Evolutionary conservation across 2,888 invertebrate genomes (phyloP), one percentile per base, ranked within the genome.

Genomic region (Linnaemya tessellans): DNA sequence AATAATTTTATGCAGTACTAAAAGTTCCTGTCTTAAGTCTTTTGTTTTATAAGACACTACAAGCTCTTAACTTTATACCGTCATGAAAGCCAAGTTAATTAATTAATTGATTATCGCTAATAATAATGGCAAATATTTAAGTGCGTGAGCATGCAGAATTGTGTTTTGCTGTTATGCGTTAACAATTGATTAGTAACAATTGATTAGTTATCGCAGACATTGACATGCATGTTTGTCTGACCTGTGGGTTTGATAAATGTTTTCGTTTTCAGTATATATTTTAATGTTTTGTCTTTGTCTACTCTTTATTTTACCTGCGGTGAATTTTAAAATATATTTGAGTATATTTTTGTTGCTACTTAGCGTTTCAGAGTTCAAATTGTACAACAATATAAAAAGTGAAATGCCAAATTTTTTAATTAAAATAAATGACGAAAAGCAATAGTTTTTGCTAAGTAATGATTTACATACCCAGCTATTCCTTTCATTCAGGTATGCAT

Each of bases 1-100:
- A 49, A 49, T 18, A 7, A 56, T 25, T 56, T 30, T 56, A 5
- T 30, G 13, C 38, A 22, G 64, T 41, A 30, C 22, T 43, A 43
- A 7, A 65, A 64, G 86, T 84, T 83, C 65, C 80, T 89, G 88
- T 88, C 89, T 80, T 86, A 87, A 89, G 88, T 90, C 90, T 90
- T 90, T 89, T 88, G 89, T 88, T 88, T 85, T 20, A 30, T 3
- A 22, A n/a, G 4, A 18, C 3, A 35, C 0, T 15, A 10, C 18
- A 56, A 10, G 10, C 35, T 20, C n/a, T 35, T 38, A 7, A 25
- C 22, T 13, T 15, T 13, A 22, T 25, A 25, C 1, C 22, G 5
- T 3, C 13, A 25, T 56, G 54, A 56, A 25, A 25, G 25, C 1
- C 5, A 5, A 25, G 15, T 13, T 25, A 22, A 7, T 25, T 25